Evolutionary conservation across 2,113 vertebrate genomes (phyloP).

Genomic region (Gnathonemus echidnorhynchus): DNA sequence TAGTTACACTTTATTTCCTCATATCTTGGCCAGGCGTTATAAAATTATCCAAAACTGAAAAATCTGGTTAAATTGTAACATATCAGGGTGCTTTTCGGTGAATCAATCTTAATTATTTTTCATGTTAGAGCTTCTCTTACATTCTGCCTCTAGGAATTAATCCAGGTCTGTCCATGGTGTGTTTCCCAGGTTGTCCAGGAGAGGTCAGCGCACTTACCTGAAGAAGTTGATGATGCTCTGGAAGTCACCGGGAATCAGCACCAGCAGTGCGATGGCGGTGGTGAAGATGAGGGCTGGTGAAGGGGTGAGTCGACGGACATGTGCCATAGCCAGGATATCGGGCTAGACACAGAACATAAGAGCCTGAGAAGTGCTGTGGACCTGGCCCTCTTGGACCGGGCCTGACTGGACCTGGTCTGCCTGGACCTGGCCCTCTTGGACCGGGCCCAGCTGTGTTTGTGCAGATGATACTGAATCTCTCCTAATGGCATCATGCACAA

Average conservation of each 20-base stretch:
- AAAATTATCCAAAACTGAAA: background rate
- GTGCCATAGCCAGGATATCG: slow-evolving; percentile 75
- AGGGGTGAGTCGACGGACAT: slow-evolving; percentile 66
- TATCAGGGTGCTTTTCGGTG: background rate
- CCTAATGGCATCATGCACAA: background rate
- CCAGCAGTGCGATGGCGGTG: slow-evolving; percentile 62
- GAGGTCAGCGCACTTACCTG: slow-evolving; percentile 54
- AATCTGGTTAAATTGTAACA: background rate
- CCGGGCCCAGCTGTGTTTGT: background rate
- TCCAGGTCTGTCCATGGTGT: background rate
- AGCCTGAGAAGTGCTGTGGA: background rate
- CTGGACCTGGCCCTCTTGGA: background rate
- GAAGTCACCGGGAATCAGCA: slow-evolving; percentile 72
- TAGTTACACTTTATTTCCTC: background rate
- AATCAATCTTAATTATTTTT: background rate
- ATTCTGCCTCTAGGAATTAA: background rate
- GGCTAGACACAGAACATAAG: slow-evolving; percentile 55
- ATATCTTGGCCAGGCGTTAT: background rate
- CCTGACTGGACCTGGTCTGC: no score
- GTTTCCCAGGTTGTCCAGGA: background rate
- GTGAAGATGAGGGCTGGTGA: slow-evolving; percentile 78
- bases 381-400: background rate
- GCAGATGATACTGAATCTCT: background rate
- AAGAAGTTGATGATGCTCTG: slow-evolving; percentile 73
- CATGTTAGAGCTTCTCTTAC: background rate